Evolutionary conservation across 1,140 invertebrate species (phyloP), one percentile per base, ranked within the genome.

Genomic region (Rhyacophila brunnea): DNA sequence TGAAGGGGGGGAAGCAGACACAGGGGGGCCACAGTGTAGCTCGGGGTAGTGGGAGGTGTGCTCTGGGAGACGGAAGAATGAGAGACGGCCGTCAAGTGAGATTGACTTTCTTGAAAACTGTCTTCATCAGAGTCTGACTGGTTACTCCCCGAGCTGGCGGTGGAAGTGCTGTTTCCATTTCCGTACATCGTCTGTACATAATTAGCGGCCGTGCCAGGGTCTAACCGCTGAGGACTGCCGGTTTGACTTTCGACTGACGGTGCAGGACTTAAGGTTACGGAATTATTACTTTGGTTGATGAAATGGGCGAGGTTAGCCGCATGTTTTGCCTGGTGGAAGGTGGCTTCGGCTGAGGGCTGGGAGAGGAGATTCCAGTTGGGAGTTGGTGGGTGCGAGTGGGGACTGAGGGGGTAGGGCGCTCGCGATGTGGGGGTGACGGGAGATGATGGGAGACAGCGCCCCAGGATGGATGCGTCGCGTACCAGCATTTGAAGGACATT

Each of bases 401-500:
- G 88, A 35, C 86, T 87, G 1, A 86, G 77, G 1, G 85, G 85
- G 65, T 89, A 85, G n/a, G 86, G 86, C 48, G 88, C 88, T n/a
- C 89, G 80, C 18, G 86, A 85, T 35, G 89, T 91, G 1, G 92
- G 91, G 0, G 91, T 93, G 5, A 93, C 85, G 2, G 91, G 91
- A 61, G 89, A 92, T 48, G 85, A 89, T 3, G 91, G 91, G 46
- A 93, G 75, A 73, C 88, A 85, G 70, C 85, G 80, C 48, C 90
- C 87, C 61, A 90, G 70, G 65, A 87, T 81, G 48, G 83, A 87
- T 40, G 88, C 87, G 68, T 93, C 91, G 2, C 90, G 83, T 28
- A 93, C 87, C 7, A 96, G 79, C 78, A 95, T 87, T 66, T 93
- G 90, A 15, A 98, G 82, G 2, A 93, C 91, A 76, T 98, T 97